phyloP scores from a whole-genome alignment of 2,888 invertebrate species.

The Stenchaetothrips biformis region DNA sequence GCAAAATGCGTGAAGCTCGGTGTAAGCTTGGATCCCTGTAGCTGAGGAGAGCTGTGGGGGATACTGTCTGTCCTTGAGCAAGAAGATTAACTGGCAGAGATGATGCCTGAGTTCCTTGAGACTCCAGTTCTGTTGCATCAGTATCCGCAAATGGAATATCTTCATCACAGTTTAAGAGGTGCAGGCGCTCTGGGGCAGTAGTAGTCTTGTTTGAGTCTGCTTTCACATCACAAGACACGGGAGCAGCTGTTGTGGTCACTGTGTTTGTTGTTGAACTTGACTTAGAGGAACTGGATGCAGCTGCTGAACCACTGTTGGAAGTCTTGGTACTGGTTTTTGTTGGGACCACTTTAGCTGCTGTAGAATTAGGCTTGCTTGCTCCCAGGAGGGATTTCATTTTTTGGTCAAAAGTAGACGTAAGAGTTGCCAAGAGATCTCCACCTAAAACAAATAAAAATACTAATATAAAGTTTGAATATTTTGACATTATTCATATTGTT shows the following conservation, averaged over 20 bases:
- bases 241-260: slow-evolving; percentile 27
- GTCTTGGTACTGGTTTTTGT: slow-evolving; percentile 38
- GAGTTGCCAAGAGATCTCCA: slow-evolving; percentile 74
- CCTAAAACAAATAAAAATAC: slow-evolving; percentile 55
- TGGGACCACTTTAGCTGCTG: slow-evolving; percentile 41
- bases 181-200: neutral
- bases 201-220: slow-evolving; percentile 29
- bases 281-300: too few relatives aligned
- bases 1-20: slow-evolving; percentile 40
- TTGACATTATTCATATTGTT: neutral
- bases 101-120: neutral
- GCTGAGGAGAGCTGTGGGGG: slow-evolving; percentile 25
- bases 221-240: neutral
- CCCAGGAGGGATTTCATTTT: slow-evolving; percentile 70
- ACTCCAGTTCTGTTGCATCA: neutral
- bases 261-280: slow-evolving; percentile 36
- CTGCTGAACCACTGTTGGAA: too few relatives aligned
- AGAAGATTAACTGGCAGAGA: neutral
- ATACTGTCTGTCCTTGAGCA: neutral
- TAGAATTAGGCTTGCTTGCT: slow-evolving; percentile 47
- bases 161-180: slow-evolving; percentile 7
- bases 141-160: slow-evolving; percentile 3
- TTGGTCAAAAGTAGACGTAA: slow-evolving; percentile 80
- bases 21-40: slow-evolving; percentile 53
- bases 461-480: slow-evolving; percentile 33